Base-by-base conservation (phyloP, 2,888 invertebrate genomes). In the Lampropteryx suffumata region DNA sequence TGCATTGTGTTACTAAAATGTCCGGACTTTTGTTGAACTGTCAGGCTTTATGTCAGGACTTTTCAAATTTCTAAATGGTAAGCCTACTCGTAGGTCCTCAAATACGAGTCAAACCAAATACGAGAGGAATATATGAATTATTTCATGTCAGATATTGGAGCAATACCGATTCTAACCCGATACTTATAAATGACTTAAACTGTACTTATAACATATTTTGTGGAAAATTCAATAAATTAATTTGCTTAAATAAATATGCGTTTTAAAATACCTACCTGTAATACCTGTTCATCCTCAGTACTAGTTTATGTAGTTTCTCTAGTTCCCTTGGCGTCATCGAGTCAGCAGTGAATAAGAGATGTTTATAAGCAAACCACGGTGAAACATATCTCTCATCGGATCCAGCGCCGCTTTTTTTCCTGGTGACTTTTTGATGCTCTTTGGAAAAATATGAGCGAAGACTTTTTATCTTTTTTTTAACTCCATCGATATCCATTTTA, bases 91-190 rank as follows among this genome's bases (percentile, higher is more conserved):
- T n/a, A n/a, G n/a, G n/a, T n/a, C 42, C 33, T 47, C 42, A 51
- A 51, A 51, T 46, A 51, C 42, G 42, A n/a, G n/a, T 46, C 46
- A 37, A 51, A 44, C 44, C 49, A 51, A 51, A 46, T 51, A 46
- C 46, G 46, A 47, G 51, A 39, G 42, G 39, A 51, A 46, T 51
- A 46, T 47, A 47, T 52, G 47, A 47, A 51, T 12, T 51, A 51
- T 51, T 46, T 51, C 41, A 51, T 51, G 51, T 46, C 51, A 51
- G 46, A 51, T 51, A 51, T 51, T 46, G 45, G 45, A 51, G 46
- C 45, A 51, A 37, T 51, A 46, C 46, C 51, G 41, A 41, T 51
- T 51, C 46, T 46, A 44, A 50, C 21, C 42, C 24, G 21, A 42
- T 42, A 42, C 42, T 32, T 42, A 33, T 33, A 42, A 42, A 33